Conservation (phyloP, 1,140 invertebrate species). For the Gonioctena quinquepunctata region DNA sequence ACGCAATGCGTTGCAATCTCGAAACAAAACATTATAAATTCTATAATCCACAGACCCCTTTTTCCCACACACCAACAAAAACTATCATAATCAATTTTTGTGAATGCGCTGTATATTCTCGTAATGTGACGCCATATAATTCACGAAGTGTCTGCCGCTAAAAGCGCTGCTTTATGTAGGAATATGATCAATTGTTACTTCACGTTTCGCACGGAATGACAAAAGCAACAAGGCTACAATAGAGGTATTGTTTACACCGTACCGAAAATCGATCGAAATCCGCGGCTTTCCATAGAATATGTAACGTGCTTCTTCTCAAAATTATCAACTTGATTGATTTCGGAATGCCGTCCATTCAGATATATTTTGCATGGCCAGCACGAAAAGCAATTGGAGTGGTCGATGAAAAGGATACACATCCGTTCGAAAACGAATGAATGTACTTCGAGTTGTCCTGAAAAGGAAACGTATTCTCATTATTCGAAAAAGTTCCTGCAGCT, state of each 20-base stretch:
- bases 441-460: no score
- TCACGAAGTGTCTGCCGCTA: background rate
- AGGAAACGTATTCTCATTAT: no score
- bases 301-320: background rate
- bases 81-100: background rate
- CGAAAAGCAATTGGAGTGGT: no score
- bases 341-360: background rate
- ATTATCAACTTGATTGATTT: background rate
- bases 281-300: background rate
- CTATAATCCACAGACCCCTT: background rate
- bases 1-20: background rate
- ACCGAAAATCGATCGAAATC: background rate
- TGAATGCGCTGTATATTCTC: background rate
- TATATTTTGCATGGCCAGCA: no score
- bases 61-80: background rate
- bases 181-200: background rate
- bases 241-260: background rate
- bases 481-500: no score
- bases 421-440: no score
- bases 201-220: background rate
- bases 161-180: background rate
- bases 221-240: background rate
- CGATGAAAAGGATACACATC: no score
- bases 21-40: background rate
- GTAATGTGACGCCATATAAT: background rate